phyloP scores from a whole-genome alignment of 2,113 vertebrate species.

The Ciconia maguari region DNA sequence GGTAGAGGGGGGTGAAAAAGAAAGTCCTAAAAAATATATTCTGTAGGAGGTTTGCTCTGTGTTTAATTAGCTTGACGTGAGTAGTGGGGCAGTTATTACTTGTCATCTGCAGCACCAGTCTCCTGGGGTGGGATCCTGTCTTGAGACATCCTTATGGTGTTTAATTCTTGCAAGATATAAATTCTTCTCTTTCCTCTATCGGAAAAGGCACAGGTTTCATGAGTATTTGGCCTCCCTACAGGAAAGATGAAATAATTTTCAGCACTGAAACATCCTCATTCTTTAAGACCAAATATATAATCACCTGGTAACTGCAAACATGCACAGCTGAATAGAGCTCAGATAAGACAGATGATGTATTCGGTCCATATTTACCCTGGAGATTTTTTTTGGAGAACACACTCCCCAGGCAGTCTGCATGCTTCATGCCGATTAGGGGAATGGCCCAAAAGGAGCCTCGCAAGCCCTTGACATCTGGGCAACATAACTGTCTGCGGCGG shows the following conservation, averaged over 20 bases:
- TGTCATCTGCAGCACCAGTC: background rate
- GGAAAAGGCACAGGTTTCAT: background rate
- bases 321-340: background rate
- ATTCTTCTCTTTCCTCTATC: too few species aligned
- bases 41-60: background rate
- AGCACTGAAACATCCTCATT: background rate
- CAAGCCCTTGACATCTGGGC: background rate
- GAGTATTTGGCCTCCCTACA: background rate
- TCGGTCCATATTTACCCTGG: background rate
- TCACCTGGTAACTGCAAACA: background rate
- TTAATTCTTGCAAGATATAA: background rate
- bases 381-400: background rate
- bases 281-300: background rate
- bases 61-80: background rate
- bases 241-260: background rate
- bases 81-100: background rate
- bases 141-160: background rate
- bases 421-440: background rate
- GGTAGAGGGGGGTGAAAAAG: fast-evolving
- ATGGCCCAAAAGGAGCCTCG: background rate
- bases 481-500: fast-evolving
- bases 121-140: background rate
- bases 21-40: background rate
- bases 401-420: background rate
- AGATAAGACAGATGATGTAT: too few species aligned